Base-by-base conservation (phyloP, 2,797 vertebrate genomes). In the Sebastes cheni region DNA sequence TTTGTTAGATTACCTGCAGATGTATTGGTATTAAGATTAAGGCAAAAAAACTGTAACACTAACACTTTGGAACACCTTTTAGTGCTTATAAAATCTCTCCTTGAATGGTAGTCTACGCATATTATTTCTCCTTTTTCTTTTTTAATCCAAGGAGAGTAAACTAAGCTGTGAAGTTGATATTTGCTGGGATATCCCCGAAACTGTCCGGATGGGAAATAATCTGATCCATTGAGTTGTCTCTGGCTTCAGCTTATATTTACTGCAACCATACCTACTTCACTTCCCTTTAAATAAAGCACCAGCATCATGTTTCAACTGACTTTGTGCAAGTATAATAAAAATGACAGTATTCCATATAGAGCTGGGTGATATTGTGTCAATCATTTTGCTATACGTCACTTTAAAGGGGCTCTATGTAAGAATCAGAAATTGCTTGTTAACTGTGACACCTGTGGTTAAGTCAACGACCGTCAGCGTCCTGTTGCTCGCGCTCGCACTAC, bases 241-340 rank as follows among this genome's bases (percentile, higher is more conserved):
- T 88, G 75, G 88, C 88, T 93, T 94, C 79, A 86, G 82, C 80
- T 91, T 32, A 84, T 79, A 81, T 91, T 83, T 91, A 91, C 76
- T 84, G 85, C 92, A 89, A 91, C 89, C 92, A 93, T 92, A 91
- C 89, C 87, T 88, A 93, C 88, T 92, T 92, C 91, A 94, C 91
- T 79, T 91, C 92, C 93, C 94, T 95, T 95, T 93, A 93, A 95
- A 94, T 93, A 95, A 95, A 95, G 92, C 95, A 95, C 94, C 95
- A 95, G 93, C 94, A 94, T 93, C 92, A 87, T 81, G 88, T 92
- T 92, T 91, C 83, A 90, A 81, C 82, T 42, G 61, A 74, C 66
- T 85, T 62, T 81, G 80, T 85, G 65, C 61, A 69, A 71, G 23
- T 76, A 56, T 79, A 62, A 81, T 84, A 72, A 46, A 67, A 81